Conservation (phyloP, 2,113 vertebrate genomes). For the Phrynocephalus versicolor region DNA sequence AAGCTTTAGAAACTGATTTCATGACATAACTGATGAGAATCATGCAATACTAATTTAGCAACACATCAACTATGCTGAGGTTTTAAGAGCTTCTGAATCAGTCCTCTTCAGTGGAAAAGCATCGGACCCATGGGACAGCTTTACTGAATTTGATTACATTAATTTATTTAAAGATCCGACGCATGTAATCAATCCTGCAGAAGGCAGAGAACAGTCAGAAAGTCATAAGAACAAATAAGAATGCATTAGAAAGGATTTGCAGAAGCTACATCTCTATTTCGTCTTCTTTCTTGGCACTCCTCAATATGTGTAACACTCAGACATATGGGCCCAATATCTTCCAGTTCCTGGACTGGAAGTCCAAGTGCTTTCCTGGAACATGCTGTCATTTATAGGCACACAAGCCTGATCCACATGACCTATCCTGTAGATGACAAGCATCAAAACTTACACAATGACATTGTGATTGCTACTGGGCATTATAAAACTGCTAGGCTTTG, state of each 20-base stretch:
- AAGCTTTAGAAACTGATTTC: not conserved
- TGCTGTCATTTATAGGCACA: no score
- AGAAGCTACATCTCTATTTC: not conserved
- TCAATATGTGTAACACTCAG: not conserved
- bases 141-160: slow-evolving; percentile 51
- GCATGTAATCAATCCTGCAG: slow-evolving; percentile 31
- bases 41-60: slow-evolving; percentile 12
- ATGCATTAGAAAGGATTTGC: not conserved
- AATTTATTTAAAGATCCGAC: slow-evolving; percentile 49
- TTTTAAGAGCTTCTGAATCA: slow-evolving; percentile 43
- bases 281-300: not conserved
- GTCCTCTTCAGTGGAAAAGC: slow-evolving; percentile 52
- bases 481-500: not conserved
- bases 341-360: not conserved
- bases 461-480: not conserved
- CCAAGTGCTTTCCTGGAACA: not conserved
- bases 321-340: not conserved
- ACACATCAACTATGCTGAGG: slow-evolving; percentile 3
- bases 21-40: slow-evolving; percentile 4
- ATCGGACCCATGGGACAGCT: slow-evolving; percentile 42
- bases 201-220: not conserved
- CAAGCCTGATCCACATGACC: no score
- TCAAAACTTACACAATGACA: not conserved
- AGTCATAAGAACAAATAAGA: not conserved
- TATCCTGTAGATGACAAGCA: not conserved